Percentiles rank a stretch among this genome's conserved stretches.
Conservation (phyloP, 2,888 invertebrate species). For the Tinea trinotella region DNA sequence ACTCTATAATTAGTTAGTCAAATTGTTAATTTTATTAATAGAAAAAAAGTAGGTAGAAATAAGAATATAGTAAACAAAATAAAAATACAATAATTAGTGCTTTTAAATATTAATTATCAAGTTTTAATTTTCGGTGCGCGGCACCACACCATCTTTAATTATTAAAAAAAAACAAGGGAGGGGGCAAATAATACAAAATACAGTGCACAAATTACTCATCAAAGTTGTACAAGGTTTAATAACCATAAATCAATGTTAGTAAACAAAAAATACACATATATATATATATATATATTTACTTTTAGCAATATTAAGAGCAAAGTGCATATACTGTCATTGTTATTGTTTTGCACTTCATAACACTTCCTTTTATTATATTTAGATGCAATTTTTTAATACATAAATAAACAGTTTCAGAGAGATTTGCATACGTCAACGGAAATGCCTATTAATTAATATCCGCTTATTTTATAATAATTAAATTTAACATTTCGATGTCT, state of each 20-base stretch:
- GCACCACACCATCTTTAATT: slow-evolving; percentile 39
- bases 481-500: too few relatives aligned
- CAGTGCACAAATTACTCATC: slow-evolving; percentile 25
- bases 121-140: slow-evolving; percentile 30
- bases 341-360: not conserved
- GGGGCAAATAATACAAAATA: slow-evolving; percentile 21
- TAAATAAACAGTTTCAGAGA: too few relatives aligned
- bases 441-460: too few relatives aligned
- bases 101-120: too few relatives aligned
- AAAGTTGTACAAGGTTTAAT: too few relatives aligned
- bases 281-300: too few relatives aligned
- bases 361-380: slow-evolving; percentile 8
- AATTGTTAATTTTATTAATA: slow-evolving; percentile 15
- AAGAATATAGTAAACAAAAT: slow-evolving; percentile 22
- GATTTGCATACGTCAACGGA: too few relatives aligned
- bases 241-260: slow-evolving; percentile 29
- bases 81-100: slow-evolving; percentile 18
- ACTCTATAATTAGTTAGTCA: not conserved
- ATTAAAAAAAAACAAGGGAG: not conserved
- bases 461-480: too few relatives aligned
- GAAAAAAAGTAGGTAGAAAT: slow-evolving; percentile 22
- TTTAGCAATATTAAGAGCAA: slow-evolving; percentile 47
- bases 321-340: slow-evolving; percentile 51
- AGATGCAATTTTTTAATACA: too few relatives aligned
- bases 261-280: slow-evolving; percentile 42